Conservation (phyloP, 2,113 vertebrate species). For the Porphyrio hochstetteri region DNA sequence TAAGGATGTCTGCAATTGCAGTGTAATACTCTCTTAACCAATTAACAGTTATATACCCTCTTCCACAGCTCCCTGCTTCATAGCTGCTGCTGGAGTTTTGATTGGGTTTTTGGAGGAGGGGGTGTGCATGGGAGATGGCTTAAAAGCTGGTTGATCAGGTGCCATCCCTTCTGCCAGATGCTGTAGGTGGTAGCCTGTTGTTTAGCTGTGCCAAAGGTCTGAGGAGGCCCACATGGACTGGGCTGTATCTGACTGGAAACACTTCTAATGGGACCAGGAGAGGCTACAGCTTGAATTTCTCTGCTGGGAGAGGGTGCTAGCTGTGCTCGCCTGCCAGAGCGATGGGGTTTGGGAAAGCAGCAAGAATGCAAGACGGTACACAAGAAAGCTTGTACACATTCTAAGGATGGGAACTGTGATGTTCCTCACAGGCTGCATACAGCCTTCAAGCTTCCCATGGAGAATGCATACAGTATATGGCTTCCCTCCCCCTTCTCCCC, state of each 20-base stretch:
- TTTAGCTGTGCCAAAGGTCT: not conserved
- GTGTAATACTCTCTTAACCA: not conserved
- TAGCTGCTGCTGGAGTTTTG: not conserved
- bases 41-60: not conserved
- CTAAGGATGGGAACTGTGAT: not conserved
- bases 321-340: accelerated
- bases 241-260: not conserved
- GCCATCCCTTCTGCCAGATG: not conserved
- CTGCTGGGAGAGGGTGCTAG: not conserved
- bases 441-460: not conserved
- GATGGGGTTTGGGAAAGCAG: not conserved
- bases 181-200: not conserved
- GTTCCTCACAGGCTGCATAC: not conserved
- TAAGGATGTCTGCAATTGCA: not conserved
- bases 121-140: not conserved
- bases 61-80: not conserved
- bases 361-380: not conserved
- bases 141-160: not conserved
- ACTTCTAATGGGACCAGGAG: not conserved
- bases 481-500: too few relatives aligned
- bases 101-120: not conserved
- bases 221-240: accelerated
- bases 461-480: not conserved
- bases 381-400: not conserved
- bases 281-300: not conserved